phyloP scores from a whole-genome alignment of 1,140 invertebrate genomes.

The Atopsyche davidsoni region DNA sequence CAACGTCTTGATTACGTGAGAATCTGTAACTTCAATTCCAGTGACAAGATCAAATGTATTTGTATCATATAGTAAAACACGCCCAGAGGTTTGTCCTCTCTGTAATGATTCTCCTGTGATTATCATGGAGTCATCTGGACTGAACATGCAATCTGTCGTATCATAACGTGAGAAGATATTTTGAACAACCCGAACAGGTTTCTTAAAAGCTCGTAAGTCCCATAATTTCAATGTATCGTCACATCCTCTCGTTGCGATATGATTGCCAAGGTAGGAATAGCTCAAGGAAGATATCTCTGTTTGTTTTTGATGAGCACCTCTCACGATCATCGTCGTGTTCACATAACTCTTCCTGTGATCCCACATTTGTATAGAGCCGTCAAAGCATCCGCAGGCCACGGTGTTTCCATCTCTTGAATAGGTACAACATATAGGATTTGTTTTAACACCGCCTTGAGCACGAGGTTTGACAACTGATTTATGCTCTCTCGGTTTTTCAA shows the following conservation, averaged over 20 bases:
- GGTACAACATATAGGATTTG: conserved; percentile 76
- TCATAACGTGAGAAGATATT: conserved; percentile 81
- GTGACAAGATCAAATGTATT: conserved; percentile 71
- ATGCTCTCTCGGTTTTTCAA: conserved; percentile 70
- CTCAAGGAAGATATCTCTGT: conserved; percentile 76
- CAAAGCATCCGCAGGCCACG: conserved; percentile 85
- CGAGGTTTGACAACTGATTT: conserved; percentile 85
- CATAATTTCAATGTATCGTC: conserved; percentile 95
- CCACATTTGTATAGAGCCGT: conserved; percentile 98
- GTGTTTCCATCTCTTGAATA: conserved; percentile 85
- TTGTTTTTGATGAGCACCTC: conserved; percentile 76
- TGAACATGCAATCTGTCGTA: conserved; percentile 90
- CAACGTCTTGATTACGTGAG: conserved; percentile 79
- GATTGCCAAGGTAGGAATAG: conserved; percentile 83
- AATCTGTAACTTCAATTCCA: conserved; percentile 68
- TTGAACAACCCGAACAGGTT: conserved; percentile 61
- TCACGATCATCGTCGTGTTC: conserved; percentile 70
- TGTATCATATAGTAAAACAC: conserved; percentile 76
- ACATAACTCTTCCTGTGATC: conserved; percentile 82
- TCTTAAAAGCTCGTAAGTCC: conserved; percentile 83
- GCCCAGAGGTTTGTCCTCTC: conserved; percentile 63
- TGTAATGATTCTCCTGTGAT: conserved; percentile 82
- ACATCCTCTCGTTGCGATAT: conserved; percentile 75
- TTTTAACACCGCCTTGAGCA: conserved; percentile 81
- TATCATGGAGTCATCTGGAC: conserved; percentile 86